Evolutionary conservation across 2,888 invertebrate genomes (phyloP).

Genomic region (Tenthredo distinguenda): DNA sequence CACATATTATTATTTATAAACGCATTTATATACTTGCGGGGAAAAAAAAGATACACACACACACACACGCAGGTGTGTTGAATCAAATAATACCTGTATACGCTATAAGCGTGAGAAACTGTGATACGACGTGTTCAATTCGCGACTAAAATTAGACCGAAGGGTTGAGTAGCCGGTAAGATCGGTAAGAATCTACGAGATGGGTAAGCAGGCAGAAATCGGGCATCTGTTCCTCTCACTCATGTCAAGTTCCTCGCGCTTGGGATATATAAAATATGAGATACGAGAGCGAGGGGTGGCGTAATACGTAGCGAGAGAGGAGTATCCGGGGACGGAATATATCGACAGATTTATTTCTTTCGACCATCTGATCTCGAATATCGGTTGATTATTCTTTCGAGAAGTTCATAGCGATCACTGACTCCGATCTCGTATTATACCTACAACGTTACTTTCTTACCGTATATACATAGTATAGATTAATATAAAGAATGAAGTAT

Average conservation of each 20-base stretch:
- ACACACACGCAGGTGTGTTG: too few species aligned
- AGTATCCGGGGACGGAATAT: neutral
- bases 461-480: too few species aligned
- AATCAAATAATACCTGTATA: neutral
- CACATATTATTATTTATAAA: too few species aligned
- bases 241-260: neutral
- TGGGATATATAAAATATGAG: neutral
- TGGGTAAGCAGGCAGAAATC: too few species aligned
- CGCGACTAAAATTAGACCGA: neutral
- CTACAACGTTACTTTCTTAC: neutral
- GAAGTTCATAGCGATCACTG: neutral
- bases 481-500: neutral
- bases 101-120: neutral
- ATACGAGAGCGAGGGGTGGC: neutral
- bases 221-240: too few species aligned
- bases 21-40: neutral
- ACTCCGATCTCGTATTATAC: neutral
- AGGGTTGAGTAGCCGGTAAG: too few species aligned
- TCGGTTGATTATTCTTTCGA: neutral
- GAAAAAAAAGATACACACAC: neutral
- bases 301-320: neutral
- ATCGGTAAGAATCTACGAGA: too few species aligned
- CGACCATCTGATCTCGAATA: neutral
- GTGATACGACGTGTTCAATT: neutral
- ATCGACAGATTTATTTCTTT: neutral